Conservation (phyloP, 2,888 invertebrate species). For the Ommatoiulus sabulosus region DNA sequence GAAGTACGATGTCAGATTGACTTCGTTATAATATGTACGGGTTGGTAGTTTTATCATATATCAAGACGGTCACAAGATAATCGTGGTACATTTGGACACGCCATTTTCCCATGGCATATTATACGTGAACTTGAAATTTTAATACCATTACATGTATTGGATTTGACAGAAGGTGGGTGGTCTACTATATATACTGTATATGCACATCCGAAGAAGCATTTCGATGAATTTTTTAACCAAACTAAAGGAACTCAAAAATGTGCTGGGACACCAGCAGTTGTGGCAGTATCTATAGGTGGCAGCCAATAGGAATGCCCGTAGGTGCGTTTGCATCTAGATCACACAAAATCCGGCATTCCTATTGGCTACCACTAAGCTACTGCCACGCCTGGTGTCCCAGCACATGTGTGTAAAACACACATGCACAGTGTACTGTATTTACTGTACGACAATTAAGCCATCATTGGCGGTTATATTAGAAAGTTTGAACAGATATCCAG, state of each 20-base stretch:
- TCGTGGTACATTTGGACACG: not conserved
- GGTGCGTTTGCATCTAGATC: no score
- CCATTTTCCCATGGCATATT: not conserved
- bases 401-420: not conserved
- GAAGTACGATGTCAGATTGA: not conserved
- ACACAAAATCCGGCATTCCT: no score
- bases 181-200: no score
- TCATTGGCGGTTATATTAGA: not conserved
- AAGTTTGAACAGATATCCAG: no score
- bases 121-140: not conserved
- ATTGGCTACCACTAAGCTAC: no score
- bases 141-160: no score
- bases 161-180: not conserved
- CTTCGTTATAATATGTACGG: not conserved
- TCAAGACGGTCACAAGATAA: not conserved
- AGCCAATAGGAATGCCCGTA: no score
- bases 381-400: not conserved
- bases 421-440: not conserved
- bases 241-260: no score
- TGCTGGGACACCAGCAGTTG: no score
- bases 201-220: no score
- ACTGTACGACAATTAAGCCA: not conserved
- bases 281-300: no score
- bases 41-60: not conserved
- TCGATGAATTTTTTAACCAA: not conserved